phyloP scores from a whole-genome alignment of 2,797 vertebrate species.

The Smutsia temminckii region DNA sequence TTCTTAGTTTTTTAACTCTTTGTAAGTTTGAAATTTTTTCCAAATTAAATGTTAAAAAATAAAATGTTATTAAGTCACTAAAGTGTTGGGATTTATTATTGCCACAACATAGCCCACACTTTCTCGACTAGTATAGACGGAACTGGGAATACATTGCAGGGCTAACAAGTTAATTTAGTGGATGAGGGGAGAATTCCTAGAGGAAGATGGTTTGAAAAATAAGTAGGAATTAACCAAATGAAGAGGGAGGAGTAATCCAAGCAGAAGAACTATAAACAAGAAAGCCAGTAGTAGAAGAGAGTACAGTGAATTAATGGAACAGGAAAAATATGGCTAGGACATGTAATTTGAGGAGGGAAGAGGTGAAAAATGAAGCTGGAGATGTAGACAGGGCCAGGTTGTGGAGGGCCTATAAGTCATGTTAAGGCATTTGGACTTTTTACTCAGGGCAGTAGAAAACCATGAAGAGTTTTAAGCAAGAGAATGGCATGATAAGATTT shows the following conservation, averaged over 20 bases:
- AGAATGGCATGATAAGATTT: neutral
- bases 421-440: neutral
- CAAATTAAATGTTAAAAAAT: constrained; percentile 34
- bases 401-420: neutral
- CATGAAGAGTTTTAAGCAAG: constrained; percentile 21
- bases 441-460: neutral
- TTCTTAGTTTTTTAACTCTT: constrained; percentile 45
- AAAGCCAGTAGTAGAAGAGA: neutral
- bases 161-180: neutral
- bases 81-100: neutral
- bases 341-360: neutral
- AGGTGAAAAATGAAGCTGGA: neutral
- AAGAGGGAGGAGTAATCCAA: neutral
- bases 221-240: neutral
- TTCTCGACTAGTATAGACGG: neutral
- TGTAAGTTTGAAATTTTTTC: constrained; percentile 45
- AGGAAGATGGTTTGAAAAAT: constrained; percentile 20
- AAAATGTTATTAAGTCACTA: neutral
- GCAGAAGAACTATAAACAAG: neutral
- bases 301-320: no score
- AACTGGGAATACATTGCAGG: neutral
- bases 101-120: neutral
- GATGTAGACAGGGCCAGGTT: neutral
- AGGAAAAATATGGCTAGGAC: neutral
- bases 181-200: neutral